phyloP scores from a whole-genome alignment of 1,140 invertebrate species.

The Lasaia peninsularis region DNA sequence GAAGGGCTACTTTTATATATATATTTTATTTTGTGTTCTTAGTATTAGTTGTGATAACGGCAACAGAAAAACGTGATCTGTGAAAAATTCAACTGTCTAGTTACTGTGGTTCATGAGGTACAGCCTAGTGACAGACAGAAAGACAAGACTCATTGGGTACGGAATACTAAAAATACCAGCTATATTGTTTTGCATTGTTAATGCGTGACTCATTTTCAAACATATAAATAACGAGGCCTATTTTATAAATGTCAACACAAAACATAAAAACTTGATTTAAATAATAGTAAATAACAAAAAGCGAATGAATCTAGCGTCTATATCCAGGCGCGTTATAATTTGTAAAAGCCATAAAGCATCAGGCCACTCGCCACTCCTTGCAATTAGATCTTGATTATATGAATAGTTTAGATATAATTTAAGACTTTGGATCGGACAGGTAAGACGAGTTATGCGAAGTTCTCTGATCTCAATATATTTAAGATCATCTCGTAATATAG shows the following conservation, averaged over 20 bases:
- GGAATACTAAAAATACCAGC: too few species aligned
- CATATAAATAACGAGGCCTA: too few species aligned
- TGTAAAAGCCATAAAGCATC: conserved; percentile 7
- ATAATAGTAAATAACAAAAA: not conserved
- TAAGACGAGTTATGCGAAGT: conserved; percentile 9
- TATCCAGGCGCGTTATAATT: conserved; percentile 6
- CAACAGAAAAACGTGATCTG: too few species aligned
- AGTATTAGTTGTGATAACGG: too few species aligned
- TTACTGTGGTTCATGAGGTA: too few species aligned
- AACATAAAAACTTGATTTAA: conserved; percentile 1
- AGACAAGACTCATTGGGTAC: too few species aligned
- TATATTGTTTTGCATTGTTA: too few species aligned
- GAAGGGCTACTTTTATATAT: too few species aligned
- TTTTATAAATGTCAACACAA: not conserved
- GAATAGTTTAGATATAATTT: conserved; percentile 8
- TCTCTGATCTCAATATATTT: not conserved
- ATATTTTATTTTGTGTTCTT: too few species aligned
- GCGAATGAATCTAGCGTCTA: not conserved
- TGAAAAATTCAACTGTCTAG: too few species aligned
- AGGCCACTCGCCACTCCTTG: conserved; percentile 10
- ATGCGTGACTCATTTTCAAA: too few species aligned
- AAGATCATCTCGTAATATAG: not conserved
- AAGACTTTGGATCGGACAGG: conserved; percentile 1
- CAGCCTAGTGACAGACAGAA: too few species aligned
- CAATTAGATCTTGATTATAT: conserved; percentile 4